A percentile compares a stretch with the other conserved stretches of the same genome.
Evolutionary conservation across 2,113 vertebrate species (phyloP).

Genomic region (Peromyscus leucopus): DNA sequence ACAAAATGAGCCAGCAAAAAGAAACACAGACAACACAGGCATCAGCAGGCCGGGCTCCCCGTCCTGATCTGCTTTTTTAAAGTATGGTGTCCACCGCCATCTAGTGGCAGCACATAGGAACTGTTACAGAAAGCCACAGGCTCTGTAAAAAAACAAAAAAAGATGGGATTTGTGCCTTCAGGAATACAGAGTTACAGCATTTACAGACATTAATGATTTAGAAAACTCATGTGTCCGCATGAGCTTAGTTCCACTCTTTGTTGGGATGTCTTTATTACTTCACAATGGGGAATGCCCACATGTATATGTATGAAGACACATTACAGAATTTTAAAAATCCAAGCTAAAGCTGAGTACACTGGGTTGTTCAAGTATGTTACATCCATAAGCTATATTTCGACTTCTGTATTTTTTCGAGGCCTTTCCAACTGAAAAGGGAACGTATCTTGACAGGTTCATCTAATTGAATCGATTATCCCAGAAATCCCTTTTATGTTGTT

Average conservation of each 20-base stretch:
- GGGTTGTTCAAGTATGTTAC: not conserved
- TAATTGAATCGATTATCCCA: not conserved
- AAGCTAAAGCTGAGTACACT: not conserved
- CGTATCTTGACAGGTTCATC: not conserved
- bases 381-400: not conserved
- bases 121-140: not conserved
- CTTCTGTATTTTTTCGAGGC: not conserved
- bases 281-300: not conserved
- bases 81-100: not conserved
- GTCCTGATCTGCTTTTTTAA: not conserved
- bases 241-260: not conserved
- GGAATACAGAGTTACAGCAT: not conserved
- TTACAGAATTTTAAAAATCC: not conserved
- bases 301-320: not conserved
- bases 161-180: too few relatives aligned
- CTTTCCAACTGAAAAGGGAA: not conserved
- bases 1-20: not conserved
- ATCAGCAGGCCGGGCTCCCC: not conserved
- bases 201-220: not conserved
- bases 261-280: not conserved
- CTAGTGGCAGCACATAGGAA: not conserved
- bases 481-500: not conserved
- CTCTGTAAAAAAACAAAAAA: not conserved
- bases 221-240: not conserved
- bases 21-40: not conserved